These are phyloP conservation scores for Stigmatopora nigra DNA, from an alignment of 2,113 vertebrate genomes.

Conservation along the genomic window DNA sequence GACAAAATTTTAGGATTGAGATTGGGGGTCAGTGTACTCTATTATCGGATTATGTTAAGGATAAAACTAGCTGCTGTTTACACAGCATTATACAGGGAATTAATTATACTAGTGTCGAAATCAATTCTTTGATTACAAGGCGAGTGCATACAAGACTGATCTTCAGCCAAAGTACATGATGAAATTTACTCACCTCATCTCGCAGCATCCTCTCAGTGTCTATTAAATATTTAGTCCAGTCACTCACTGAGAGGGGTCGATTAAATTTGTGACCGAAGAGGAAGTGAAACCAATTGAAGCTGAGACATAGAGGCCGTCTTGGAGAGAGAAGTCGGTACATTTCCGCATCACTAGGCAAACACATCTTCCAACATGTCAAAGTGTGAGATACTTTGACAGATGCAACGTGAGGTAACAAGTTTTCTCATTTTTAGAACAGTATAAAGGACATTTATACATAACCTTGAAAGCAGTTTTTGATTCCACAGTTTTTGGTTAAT, in stretches of 20 bases:
- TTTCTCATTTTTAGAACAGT: neutral
- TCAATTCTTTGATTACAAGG: neutral
- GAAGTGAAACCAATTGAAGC: constrained; percentile 5
- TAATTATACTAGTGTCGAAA: neutral
- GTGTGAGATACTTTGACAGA: neutral
- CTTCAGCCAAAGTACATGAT: neutral
- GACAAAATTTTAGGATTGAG: no score
- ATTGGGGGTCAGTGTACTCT: no score
- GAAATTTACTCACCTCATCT: neutral
- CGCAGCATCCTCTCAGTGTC: neutral
- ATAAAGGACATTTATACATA: neutral
- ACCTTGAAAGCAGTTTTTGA: neutral
- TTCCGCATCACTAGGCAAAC: constrained; percentile 26
- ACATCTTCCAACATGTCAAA: constrained; percentile 10
- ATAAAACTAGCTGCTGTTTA: neutral
- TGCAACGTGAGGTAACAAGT: neutral
- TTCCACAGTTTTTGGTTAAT: no score
- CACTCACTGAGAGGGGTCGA: neutral
- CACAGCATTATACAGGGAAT: neutral
- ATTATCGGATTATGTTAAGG: neutral
- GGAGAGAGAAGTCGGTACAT: constrained; percentile 18
- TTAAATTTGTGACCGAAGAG: constrained; percentile 30
- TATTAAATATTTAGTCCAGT: constrained; percentile 9
- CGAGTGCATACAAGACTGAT: neutral
- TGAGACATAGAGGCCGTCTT: constrained; percentile 4